A percentile compares a stretch with the other conserved stretches of the same genome.
These are phyloP conservation scores for Sebastes jordani DNA, from an alignment of 2,797 vertebrate genomes.

Conservation along the genomic window DNA sequence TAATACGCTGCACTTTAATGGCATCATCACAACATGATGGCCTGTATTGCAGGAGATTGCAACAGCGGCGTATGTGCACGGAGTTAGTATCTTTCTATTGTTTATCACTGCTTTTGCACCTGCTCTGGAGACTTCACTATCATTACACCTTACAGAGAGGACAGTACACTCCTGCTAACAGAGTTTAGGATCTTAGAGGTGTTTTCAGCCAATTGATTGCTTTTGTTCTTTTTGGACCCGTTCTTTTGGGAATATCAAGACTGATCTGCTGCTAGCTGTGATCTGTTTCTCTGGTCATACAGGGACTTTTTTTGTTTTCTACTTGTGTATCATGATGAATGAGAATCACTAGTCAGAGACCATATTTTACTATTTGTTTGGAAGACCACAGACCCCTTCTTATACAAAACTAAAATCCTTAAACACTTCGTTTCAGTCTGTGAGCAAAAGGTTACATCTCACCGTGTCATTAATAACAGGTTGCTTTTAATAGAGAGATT, in stretches of 20 bases:
- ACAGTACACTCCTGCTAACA: neutral
- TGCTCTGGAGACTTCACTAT: neutral
- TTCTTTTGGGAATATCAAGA: neutral
- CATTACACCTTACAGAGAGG: neutral
- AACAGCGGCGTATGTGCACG: neutral
- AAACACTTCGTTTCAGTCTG: neutral
- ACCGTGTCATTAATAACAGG: neutral
- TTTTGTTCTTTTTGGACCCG: neutral
- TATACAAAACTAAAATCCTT: neutral
- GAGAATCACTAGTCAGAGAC: neutral
- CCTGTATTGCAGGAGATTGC: conserved; percentile 15
- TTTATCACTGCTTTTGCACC: neutral
- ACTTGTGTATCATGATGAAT: neutral
- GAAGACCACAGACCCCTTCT: neutral
- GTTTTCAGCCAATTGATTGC: neutral
- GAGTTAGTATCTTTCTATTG: neutral
- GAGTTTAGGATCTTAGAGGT: neutral
- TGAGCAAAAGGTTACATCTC: neutral
- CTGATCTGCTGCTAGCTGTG: neutral
- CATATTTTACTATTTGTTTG: neutral
- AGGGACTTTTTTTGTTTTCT: neutral
- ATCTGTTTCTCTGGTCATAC: neutral
- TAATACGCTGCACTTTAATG: neutral
- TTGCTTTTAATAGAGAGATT: neutral
- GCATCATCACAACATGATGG: conserved; percentile 1